Percentiles rank a stretch among this genome's conserved stretches.
Evolutionary conservation across 2,113 vertebrate genomes (phyloP).

Genomic region (Pollachius pollachius): DNA sequence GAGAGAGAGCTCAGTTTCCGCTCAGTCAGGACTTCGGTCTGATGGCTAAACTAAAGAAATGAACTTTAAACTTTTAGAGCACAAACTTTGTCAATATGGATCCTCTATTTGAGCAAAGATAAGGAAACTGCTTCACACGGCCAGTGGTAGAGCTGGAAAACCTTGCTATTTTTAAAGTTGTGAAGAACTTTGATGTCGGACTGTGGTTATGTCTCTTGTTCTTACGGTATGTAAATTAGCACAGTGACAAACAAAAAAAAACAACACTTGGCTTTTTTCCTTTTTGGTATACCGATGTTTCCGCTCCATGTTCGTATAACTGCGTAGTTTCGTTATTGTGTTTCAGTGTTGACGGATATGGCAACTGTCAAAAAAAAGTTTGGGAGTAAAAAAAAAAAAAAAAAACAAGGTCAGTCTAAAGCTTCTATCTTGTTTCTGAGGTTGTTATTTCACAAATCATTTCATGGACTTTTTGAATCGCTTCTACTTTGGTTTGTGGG

Average conservation of each 20-base stretch:
- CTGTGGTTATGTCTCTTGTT: slow-evolving; percentile 70
- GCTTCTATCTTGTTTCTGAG: no score
- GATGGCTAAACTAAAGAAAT: slow-evolving; percentile 5
- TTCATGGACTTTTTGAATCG: not conserved
- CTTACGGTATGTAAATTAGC: slow-evolving; percentile 69
- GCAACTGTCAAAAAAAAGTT: slow-evolving; percentile 9
- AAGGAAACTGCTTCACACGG: slow-evolving; percentile 14
- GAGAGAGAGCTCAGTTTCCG: slow-evolving; percentile 23
- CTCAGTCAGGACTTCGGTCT: not conserved
- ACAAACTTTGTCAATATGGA: slow-evolving; percentile 46
- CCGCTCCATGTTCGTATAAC: slow-evolving; percentile 29
- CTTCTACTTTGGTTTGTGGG: slow-evolving; percentile 16
- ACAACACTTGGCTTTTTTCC: slow-evolving; percentile 20
- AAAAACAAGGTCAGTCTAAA: slow-evolving; percentile 4
- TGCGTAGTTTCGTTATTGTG: slow-evolving; percentile 30
- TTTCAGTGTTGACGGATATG: slow-evolving; percentile 24
- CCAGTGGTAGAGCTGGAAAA: slow-evolving; percentile 24
- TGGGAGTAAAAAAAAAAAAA: not conserved
- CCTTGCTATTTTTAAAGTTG: slow-evolving; percentile 69
- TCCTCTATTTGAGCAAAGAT: slow-evolving; percentile 38
- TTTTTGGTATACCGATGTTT: not conserved
- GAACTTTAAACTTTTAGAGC: slow-evolving; percentile 43
- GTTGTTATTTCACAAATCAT: no score
- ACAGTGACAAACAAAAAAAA: slow-evolving; percentile 33
- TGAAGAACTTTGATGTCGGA: slow-evolving; percentile 68